A percentile compares a stretch with the other conserved stretches of the same genome.
phyloP scores from a whole-genome alignment of 2,888 invertebrate genomes.

The Zaprionus obscuricornis region DNA sequence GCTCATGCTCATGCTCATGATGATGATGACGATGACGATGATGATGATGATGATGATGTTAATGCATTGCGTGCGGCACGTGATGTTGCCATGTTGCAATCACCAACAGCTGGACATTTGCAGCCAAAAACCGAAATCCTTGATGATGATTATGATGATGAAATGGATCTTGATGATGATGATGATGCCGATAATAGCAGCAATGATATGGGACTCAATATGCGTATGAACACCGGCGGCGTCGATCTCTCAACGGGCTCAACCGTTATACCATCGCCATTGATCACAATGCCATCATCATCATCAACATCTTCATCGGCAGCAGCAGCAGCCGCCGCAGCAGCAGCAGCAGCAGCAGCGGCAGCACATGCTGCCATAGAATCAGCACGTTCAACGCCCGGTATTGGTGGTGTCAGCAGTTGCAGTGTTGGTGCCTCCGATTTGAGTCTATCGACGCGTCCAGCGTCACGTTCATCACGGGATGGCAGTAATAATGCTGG shows the following conservation, averaged over 20 bases:
- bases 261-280: conserved; percentile 75
- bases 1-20: conserved; percentile 26
- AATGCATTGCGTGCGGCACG: conserved; percentile 46
- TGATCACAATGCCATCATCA: conserved; percentile 55
- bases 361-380: conserved; percentile 64
- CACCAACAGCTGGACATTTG: too few relatives aligned
- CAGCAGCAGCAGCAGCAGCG: conserved; percentile 35
- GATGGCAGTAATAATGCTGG: conserved; percentile 71
- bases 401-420: conserved; percentile 39
- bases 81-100: conserved; percentile 39
- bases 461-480: conserved; percentile 66
- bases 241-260: conserved; percentile 79
- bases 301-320: conserved; percentile 54
- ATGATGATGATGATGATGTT: conserved; percentile 48
- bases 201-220: conserved; percentile 86
- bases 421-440: conserved; percentile 57
- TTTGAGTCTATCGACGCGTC: conserved; percentile 62
- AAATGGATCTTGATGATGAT: conserved; percentile 84
- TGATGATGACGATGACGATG: conserved; percentile 48
- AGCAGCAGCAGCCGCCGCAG: conserved; percentile 46
- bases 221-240: conserved; percentile 84
- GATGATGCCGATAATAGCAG: conserved; percentile 86
- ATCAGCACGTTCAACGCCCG: conserved; percentile 80
- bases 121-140: conserved; percentile 71
- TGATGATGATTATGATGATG: conserved; percentile 79